A percentile compares a stretch with the other conserved stretches of the same genome.
These are phyloP conservation scores for Anoplopoma fimbria DNA, from an alignment of 2,113 vertebrate genomes.

Conservation along the genomic window DNA sequence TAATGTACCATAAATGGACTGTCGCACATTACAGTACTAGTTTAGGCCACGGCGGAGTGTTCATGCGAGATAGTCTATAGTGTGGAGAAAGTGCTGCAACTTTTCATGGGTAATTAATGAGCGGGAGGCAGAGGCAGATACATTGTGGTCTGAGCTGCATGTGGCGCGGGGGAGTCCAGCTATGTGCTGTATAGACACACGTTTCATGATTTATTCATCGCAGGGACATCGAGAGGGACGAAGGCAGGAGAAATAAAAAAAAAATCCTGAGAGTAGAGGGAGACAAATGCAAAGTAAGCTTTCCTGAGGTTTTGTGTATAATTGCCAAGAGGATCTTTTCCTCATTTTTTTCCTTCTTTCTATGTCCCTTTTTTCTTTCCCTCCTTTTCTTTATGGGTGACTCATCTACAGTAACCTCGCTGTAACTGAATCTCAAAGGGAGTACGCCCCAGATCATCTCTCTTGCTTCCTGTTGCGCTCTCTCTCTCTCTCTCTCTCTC, in stretches of 20 bases:
- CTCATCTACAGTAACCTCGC: conserved; percentile 10
- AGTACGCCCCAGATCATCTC: conserved; percentile 60
- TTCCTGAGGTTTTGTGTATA: conserved; percentile 59
- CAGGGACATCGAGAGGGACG: conserved; percentile 11
- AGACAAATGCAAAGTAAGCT: conserved; percentile 34
- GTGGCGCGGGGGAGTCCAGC: conserved; percentile 29
- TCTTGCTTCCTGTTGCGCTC: conserved; percentile 51
- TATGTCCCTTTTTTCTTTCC: neutral
- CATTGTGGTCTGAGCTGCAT: conserved; percentile 26
- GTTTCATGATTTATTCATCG: conserved; percentile 62
- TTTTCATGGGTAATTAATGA: conserved; percentile 70
- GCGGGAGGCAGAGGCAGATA: conserved; percentile 14
- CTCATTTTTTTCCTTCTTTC: conserved; percentile 5
- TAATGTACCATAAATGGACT: neutral
- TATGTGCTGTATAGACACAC: conserved; percentile 46
- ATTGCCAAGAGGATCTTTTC: conserved; percentile 36
- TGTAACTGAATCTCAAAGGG: conserved; percentile 66
- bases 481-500: neutral
- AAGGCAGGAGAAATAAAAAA: conserved; percentile 8
- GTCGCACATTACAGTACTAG: neutral
- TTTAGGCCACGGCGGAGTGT: neutral
- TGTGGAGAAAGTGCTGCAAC: conserved; percentile 39
- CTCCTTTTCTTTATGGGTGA: conserved; percentile 1
- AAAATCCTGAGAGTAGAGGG: conserved; percentile 6
- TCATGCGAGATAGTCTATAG: neutral